A percentile compares a stretch with the other conserved stretches of the same genome.
phyloP scores from a whole-genome alignment of 2,797 vertebrate genomes.

The Danionella dracula region DNA sequence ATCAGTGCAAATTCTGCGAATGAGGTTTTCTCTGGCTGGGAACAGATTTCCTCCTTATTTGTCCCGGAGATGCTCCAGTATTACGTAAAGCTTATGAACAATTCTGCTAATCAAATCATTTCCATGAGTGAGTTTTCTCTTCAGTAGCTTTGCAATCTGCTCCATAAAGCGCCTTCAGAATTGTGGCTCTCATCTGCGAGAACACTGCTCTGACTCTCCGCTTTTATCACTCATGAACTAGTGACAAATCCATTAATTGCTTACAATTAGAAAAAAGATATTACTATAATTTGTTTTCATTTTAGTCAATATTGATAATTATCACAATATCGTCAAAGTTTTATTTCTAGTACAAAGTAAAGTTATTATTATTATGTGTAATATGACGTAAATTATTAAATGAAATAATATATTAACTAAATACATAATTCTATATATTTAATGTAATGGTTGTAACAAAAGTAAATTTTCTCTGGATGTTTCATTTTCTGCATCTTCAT shows the following conservation, averaged over 20 bases:
- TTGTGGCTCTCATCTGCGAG: not conserved
- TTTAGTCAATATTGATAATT: too few relatives aligned
- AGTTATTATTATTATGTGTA: too few relatives aligned
- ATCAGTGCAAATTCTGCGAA: not conserved
- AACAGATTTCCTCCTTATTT: not conserved
- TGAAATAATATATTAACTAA: too few relatives aligned
- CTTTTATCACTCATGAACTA: not conserved
- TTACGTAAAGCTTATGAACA: conserved; percentile 67
- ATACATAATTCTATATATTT: too few relatives aligned
- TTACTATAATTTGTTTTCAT: too few relatives aligned
- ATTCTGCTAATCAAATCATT: conserved; percentile 70
- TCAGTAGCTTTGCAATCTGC: conserved; percentile 27
- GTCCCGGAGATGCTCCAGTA: conserved; percentile 37
- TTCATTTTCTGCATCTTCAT: too few relatives aligned
- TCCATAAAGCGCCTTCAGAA: conserved; percentile 18
- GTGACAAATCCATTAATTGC: conserved; percentile 14
- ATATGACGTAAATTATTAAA: too few relatives aligned
- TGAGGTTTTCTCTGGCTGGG: not conserved
- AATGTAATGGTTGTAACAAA: too few relatives aligned
- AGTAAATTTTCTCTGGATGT: too few relatives aligned
- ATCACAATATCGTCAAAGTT: too few relatives aligned
- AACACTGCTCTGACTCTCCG: not conserved
- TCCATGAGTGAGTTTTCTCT: conserved; percentile 60
- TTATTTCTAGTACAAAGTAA: too few relatives aligned
- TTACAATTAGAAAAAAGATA: not conserved